Evolutionary conservation across 2,888 invertebrate genomes (phyloP).

Genomic region (Rutpela maculata): DNA sequence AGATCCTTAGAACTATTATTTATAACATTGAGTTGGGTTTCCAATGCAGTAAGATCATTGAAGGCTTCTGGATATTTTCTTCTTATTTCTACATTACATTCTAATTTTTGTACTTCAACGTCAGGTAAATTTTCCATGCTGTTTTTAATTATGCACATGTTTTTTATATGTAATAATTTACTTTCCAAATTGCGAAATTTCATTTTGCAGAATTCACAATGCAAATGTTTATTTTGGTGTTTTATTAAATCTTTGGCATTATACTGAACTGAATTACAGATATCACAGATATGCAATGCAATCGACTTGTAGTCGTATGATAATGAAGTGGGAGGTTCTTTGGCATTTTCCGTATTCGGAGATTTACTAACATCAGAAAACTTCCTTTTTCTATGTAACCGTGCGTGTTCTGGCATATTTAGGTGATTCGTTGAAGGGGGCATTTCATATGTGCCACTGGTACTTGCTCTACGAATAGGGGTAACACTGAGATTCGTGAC

Average conservation of each 20-base stretch:
- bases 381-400: constrained; percentile 8
- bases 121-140: background rate
- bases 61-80: background rate
- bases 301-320: constrained; percentile 28
- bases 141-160: constrained; percentile 55
- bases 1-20: background rate
- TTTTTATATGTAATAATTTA: constrained; percentile 55
- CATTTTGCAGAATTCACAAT: constrained; percentile 61
- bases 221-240: constrained; percentile 57
- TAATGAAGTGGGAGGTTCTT: constrained; percentile 41
- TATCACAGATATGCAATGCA: constrained; percentile 52
- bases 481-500: background rate
- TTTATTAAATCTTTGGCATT: constrained; percentile 50
- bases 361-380: background rate
- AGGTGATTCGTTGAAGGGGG: background rate
- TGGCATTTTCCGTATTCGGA: background rate
- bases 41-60: background rate
- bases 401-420: background rate
- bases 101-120: background rate
- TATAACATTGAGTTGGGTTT: background rate
- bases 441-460: background rate
- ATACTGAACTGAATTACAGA: constrained; percentile 57
- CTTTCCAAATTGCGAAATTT: constrained; percentile 52
- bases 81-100: background rate
- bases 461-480: background rate